Conservation (phyloP, 2,888 invertebrate species). For the Ashinkailepas kermadecensis region DNA sequence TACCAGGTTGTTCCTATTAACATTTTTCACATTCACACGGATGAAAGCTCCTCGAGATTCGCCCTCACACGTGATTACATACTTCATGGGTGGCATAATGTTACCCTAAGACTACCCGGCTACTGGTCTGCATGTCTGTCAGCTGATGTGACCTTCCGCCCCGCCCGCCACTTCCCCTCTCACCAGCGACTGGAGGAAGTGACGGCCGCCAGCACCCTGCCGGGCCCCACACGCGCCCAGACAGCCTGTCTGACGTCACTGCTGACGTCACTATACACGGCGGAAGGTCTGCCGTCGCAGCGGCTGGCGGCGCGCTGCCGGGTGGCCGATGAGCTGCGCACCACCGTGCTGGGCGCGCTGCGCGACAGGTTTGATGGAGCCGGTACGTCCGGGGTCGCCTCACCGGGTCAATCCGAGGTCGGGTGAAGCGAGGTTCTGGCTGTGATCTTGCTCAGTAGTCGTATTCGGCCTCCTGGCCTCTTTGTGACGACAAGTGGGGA, state of each 20-base stretch:
- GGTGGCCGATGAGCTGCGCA: neutral
- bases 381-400: neutral
- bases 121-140: neutral
- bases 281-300: neutral
- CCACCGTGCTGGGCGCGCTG: neutral
- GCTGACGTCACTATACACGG: neutral
- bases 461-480: too few relatives aligned
- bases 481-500: too few relatives aligned
- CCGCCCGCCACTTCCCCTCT: neutral
- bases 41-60: neutral
- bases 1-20: neutral
- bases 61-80: neutral
- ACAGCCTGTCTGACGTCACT: neutral
- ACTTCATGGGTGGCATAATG: neutral
- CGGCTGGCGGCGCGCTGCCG: neutral
- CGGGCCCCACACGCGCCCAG: neutral
- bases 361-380: too few relatives aligned
- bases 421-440: too few relatives aligned
- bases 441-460: too few relatives aligned
- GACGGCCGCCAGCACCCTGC: neutral
- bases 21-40: neutral
- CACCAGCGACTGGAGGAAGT: neutral
- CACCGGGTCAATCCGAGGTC: too few relatives aligned
- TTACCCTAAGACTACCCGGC: neutral
- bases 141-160: neutral